Evolutionary conservation across 2,113 vertebrate genomes (phyloP), one percentile per base, ranked within the genome.

Genomic region (Gyps fulvus): DNA sequence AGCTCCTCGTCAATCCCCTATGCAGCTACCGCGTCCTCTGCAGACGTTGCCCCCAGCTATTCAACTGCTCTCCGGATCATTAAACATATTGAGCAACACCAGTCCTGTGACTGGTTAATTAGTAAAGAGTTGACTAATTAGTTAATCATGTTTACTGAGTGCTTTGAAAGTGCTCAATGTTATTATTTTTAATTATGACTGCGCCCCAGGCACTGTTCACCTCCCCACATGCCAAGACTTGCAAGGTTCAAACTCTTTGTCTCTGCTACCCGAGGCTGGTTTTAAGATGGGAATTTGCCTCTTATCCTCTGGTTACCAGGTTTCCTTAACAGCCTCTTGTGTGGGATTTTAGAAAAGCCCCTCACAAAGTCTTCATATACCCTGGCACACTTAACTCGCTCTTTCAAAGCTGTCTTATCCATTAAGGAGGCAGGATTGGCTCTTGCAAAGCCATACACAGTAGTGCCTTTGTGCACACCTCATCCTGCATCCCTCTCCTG

Each of bases 41-140:
- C 90, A 79, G 63, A 86, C 47, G 11, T 12, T 79, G 82, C 89
- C 91, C 57, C 71, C 43, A 15, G 94, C 94, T 67, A 96, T 96
- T 95, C 83, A 97, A 5, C 36, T 1, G 5, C 90, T 97, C 95
- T 97, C 94, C 73, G 93, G 94, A 97, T 96, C 96, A 96, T 97
- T 96, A 96, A 96, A 87, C 93, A 77, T 93, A 92, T 94, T 96
- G 91, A 94, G 91, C 87, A 71, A 91, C 95, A 71, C 25, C 79
- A 15, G 96, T 95, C 96, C 93, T 90, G 93, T 96, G 89, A 96
- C 95, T 94, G 91, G 97, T 95, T 95, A 96, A 95, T 96, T 96
- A 96, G 95, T 95, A 94, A 97, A 97, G 94, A 92, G 92, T 86
- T 90, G 92, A 93, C 94, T 97, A 95, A 97, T 97, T 96, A 97